Evolutionary conservation across 2,797 vertebrate genomes (phyloP).

Genomic region (Gymnoscopelus braueri): DNA sequence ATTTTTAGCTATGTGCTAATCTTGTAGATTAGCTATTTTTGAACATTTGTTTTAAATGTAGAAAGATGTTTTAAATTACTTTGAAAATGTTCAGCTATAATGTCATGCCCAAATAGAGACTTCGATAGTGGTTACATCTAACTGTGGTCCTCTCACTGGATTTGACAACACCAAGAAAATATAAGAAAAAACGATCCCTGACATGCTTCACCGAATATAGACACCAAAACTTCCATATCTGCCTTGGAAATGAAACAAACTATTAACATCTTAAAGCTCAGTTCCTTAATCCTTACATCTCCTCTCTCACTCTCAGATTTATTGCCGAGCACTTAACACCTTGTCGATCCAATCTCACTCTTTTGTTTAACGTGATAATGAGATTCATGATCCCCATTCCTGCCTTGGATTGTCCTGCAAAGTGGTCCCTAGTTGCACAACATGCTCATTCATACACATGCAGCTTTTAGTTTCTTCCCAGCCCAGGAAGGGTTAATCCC

Average conservation of each 20-base stretch:
- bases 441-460: slow-evolving; percentile 39
- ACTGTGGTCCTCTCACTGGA: background rate
- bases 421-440: slow-evolving; percentile 35
- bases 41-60: too few relatives aligned
- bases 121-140: background rate
- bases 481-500: slow-evolving; percentile 84
- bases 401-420: slow-evolving; percentile 71
- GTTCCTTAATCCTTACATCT: slow-evolving; percentile 17
- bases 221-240: slow-evolving; percentile 62
- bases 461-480: slow-evolving; percentile 67
- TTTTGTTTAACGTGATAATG: slow-evolving; percentile 65
- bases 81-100: too few relatives aligned
- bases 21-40: background rate
- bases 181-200: background rate
- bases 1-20: background rate
- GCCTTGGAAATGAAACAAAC: slow-evolving; percentile 23
- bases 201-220: slow-evolving; percentile 30
- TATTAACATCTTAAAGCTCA: slow-evolving; percentile 71
- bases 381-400: slow-evolving; percentile 49
- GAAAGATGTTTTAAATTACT: too few relatives aligned
- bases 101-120: too few relatives aligned
- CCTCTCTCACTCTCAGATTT: slow-evolving; percentile 55
- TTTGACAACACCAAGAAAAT: slow-evolving; percentile 7
- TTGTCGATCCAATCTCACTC: slow-evolving; percentile 63
- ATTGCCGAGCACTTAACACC: slow-evolving; percentile 68